These are phyloP conservation scores for Spea multiplicata DNA, from an alignment of 2,113 vertebrate genomes.

Conservation along the genomic window DNA sequence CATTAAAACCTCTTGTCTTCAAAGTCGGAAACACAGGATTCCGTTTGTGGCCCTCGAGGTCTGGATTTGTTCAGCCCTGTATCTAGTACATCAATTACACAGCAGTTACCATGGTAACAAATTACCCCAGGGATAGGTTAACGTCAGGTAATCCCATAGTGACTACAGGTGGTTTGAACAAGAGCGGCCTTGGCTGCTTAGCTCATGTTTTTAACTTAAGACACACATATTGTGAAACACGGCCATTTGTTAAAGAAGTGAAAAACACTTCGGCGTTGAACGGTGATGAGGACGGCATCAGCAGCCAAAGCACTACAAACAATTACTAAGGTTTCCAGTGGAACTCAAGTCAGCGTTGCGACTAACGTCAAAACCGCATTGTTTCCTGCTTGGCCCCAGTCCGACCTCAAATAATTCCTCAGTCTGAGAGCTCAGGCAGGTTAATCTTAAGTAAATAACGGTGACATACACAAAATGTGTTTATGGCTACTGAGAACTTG, in stretches of 20 bases:
- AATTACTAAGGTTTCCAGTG: constrained; percentile 4
- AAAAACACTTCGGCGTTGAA: neutral
- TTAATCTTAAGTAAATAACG: constrained; percentile 31
- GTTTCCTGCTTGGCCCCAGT: constrained; percentile 31
- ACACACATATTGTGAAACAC: constrained; percentile 1
- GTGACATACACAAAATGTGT: constrained; percentile 3
- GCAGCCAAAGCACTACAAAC: constrained; percentile 11
- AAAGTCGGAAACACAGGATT: no score
- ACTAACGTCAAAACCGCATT: constrained; percentile 16
- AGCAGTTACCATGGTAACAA: constrained; percentile 3
- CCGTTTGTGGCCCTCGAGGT: no score
- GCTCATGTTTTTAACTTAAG: neutral
- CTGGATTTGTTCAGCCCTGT: neutral
- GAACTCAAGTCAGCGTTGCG: constrained; percentile 20
- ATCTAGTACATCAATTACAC: neutral
- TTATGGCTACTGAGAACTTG: neutral
- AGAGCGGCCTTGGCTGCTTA: constrained; percentile 1
- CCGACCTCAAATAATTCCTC: constrained; percentile 6
- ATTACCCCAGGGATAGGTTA: constrained; percentile 7
- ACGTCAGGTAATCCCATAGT: constrained; percentile 2
- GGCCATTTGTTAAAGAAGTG: neutral
- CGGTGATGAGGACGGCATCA: neutral
- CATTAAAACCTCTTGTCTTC: no score
- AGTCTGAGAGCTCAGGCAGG: constrained; percentile 7
- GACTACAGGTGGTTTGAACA: neutral